Conservation (phyloP, 2,888 invertebrate species). For the Branchellion lobata region DNA sequence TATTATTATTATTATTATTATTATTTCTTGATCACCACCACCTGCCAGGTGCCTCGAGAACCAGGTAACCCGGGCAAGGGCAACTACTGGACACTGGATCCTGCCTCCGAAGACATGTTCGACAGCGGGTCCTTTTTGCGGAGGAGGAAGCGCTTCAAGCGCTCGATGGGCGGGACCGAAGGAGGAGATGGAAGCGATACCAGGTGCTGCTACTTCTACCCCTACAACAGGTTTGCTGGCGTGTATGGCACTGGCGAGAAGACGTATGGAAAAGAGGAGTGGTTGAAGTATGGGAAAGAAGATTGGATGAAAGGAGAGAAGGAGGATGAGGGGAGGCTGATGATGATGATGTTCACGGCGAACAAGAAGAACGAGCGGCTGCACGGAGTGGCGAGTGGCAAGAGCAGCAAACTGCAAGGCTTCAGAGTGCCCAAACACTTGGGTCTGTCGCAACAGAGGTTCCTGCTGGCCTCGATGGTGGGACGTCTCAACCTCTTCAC, state of each 20-base stretch:
- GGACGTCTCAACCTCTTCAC: neutral
- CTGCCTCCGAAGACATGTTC: conserved; percentile 97
- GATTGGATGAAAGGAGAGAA: neutral
- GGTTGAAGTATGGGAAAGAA: neutral
- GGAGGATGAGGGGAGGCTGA: neutral
- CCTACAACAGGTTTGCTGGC: neutral
- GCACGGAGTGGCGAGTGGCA: neutral
- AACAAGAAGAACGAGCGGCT: neutral
- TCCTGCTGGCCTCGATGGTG: neutral
- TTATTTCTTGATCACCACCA: too few species aligned
- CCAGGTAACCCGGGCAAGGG: conserved; percentile 83
- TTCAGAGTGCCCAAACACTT: neutral
- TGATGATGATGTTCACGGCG: conserved; percentile 13
- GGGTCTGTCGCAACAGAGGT: neutral
- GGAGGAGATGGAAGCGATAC: too few species aligned
- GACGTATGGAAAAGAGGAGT: too few species aligned
- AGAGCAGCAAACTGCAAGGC: neutral
- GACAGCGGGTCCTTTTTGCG: conserved; percentile 96
- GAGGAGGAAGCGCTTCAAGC: conserved; percentile 77
- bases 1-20: too few species aligned
- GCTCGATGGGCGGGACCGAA: neutral
- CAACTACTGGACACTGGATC: conserved; percentile 94
- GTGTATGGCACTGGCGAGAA: too few species aligned
- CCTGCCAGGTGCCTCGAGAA: conserved; percentile 88
- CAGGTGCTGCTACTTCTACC: conserved; percentile 5